These are phyloP conservation scores for Epinephelus fuscoguttatus DNA, from an alignment of 2,113 vertebrate species.

Conservation along the genomic window DNA sequence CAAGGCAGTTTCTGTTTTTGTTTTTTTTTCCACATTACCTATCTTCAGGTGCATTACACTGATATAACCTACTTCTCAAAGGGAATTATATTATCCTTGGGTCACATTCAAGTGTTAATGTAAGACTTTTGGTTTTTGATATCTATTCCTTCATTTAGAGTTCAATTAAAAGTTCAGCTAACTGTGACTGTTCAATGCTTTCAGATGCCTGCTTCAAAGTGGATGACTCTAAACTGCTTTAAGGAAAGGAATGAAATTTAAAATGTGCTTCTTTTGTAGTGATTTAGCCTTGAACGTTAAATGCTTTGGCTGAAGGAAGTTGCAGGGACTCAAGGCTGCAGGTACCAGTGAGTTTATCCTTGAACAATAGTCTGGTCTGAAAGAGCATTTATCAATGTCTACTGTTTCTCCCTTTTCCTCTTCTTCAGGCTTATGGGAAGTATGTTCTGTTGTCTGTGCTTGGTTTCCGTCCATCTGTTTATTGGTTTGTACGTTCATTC, in stretches of 20 bases:
- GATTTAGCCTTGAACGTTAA: conserved; percentile 52
- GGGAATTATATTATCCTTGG: not conserved
- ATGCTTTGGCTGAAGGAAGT: conserved; percentile 31
- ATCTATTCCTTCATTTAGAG: not conserved
- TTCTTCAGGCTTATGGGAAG: not conserved
- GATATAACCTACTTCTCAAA: not conserved
- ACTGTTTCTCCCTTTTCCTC: not conserved
- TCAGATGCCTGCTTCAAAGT: not conserved
- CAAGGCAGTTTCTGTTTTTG: too few relatives aligned
- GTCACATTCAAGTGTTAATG: not conserved
- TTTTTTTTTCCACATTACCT: not conserved
- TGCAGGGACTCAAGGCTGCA: conserved; percentile 26
- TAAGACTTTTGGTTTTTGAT: not conserved
- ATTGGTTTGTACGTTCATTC: conserved; percentile 3
- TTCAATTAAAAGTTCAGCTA: not conserved
- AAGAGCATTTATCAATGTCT: conserved; percentile 58
- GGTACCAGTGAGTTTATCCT: conserved; percentile 42
- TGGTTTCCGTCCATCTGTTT: not conserved
- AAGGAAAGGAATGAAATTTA: conserved; percentile 39
- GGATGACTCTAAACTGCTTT: conserved; percentile 17
- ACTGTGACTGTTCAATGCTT: not conserved
- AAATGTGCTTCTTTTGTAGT: not conserved
- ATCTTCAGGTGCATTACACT: not conserved
- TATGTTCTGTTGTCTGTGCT: not conserved
- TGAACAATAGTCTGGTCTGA: conserved; percentile 34